These are phyloP conservation scores for Thera obeliscata DNA, from an alignment of 2,888 invertebrate genomes.

Conservation along the genomic window DNA sequence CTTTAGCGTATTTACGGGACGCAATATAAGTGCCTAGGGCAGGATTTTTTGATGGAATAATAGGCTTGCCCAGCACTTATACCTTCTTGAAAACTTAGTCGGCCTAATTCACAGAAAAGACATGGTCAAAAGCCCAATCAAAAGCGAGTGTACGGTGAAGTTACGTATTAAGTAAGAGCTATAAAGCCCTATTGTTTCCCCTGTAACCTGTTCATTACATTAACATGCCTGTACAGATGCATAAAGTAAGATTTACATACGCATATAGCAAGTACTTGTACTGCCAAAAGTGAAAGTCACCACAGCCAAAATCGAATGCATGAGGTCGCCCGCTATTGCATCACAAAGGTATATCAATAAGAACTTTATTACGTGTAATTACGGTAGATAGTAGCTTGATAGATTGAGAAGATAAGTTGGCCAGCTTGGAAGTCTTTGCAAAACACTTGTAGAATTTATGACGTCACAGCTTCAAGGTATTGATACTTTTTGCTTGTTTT, in stretches of 20 bases:
- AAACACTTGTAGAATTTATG: constrained; percentile 31
- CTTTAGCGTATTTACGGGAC: no score
- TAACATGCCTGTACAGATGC: constrained; percentile 2
- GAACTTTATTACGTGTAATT: constrained; percentile 31
- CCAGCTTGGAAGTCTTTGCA: constrained; percentile 37
- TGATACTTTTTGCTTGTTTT: constrained; percentile 15
- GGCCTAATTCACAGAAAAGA: no score
- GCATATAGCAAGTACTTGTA: constrained; percentile 36
- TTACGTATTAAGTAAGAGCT: no score
- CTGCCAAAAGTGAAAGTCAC: constrained; percentile 68
- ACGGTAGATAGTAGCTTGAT: constrained; percentile 24
- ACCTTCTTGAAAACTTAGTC: no score
- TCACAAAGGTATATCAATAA: constrained; percentile 43
- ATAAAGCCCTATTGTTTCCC: constrained; percentile 14
- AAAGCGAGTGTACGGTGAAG: no score
- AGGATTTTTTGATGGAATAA: no score
- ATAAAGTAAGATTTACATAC: not conserved
- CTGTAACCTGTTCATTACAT: constrained; percentile 7
- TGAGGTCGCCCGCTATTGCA: constrained; percentile 61
- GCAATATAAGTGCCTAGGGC: no score
- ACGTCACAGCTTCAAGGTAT: constrained; percentile 14
- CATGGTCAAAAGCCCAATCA: no score
- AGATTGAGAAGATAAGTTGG: constrained; percentile 14
- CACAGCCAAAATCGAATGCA: constrained; percentile 59
- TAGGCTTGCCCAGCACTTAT: no score